Base-by-base conservation (phyloP, 2,797 vertebrate genomes). In the Phrynocephalus guinanensis region DNA sequence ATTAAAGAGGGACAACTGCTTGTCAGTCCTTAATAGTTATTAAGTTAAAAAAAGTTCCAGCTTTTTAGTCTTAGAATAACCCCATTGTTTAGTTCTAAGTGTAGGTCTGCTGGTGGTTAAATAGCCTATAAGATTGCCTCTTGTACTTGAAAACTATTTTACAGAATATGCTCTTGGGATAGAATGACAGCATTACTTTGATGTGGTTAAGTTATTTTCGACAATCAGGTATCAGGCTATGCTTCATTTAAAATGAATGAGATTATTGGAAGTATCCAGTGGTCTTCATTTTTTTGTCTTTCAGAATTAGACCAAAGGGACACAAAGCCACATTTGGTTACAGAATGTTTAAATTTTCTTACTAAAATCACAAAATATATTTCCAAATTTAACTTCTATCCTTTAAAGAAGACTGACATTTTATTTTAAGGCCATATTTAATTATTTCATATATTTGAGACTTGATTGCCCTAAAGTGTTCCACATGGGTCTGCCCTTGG, bases 121-220 rank as follows among this genome's bases (percentile, higher is more conserved):
- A 95, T 95, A 88, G 96, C 96, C 96, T 98, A 96, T 96, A 96
- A 97, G 96, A 95, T 82, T 92, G 94, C 95, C 95, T 96, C 95
- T 94, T 96, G 93, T 94, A 95, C 97, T 97, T 96, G 95, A 97
- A 97, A 97, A 95, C 90, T 91, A 92, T 95, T 96, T 96, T 94
- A 95, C 92, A 96, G 87, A 83, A 89, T 88, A 82, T 90, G 85
- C 94, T 95, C 89, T 94, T 93, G 92, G 93, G 91, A 89, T 89
- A 89, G 73, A 92, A 92, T 93, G 86, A 87, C 90, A 82, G 66
- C 30, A 87, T 66, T 90, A 52, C 97, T 97, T 97, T 98, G 96
- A 97, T 97, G 97, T 82, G 73, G 95, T 95, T 93, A 95, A 93
- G 93, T 92, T 94, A 96, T 96, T 96, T 93, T 93, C 90, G 88